phyloP scores from a whole-genome alignment of 1,140 invertebrate genomes.

The Maniola jurtina region DNA sequence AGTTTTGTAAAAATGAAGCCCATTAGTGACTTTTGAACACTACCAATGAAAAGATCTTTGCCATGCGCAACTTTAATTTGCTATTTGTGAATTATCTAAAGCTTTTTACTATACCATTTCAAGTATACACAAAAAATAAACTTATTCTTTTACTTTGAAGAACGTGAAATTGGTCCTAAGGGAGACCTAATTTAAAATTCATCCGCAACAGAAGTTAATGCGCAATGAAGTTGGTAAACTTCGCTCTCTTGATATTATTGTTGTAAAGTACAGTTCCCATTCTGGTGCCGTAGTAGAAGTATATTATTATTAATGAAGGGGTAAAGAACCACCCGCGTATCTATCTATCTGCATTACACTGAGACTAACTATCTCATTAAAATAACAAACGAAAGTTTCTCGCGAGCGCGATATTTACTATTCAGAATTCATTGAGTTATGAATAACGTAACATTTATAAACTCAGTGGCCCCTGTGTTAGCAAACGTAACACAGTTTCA shows the following conservation, averaged over 20 bases:
- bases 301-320: constrained; percentile 30
- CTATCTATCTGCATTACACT: constrained; percentile 17
- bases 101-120: background rate
- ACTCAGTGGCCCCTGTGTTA: background rate
- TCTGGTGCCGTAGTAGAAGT: constrained; percentile 22
- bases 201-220: constrained; percentile 30
- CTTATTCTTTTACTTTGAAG: constrained; percentile 6
- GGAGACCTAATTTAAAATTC: constrained; percentile 28
- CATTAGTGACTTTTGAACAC: too few relatives aligned
- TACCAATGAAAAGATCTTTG: too few relatives aligned
- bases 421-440: constrained; percentile 5
- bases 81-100: background rate
- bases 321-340: constrained; percentile 3
- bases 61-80: background rate
- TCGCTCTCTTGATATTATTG: constrained; percentile 37
- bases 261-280: constrained; percentile 24
- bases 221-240: constrained; percentile 36
- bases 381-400: constrained; percentile 6
- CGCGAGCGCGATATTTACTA: background rate
- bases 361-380: constrained; percentile 5
- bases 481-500: too few relatives aligned
- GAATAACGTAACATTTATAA: background rate
- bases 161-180: constrained; percentile 21
- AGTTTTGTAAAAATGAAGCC: too few relatives aligned
- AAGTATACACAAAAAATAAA: background rate